Base-by-base conservation (phyloP, 2,888 invertebrate species). In the Calameuta filiformis region DNA sequence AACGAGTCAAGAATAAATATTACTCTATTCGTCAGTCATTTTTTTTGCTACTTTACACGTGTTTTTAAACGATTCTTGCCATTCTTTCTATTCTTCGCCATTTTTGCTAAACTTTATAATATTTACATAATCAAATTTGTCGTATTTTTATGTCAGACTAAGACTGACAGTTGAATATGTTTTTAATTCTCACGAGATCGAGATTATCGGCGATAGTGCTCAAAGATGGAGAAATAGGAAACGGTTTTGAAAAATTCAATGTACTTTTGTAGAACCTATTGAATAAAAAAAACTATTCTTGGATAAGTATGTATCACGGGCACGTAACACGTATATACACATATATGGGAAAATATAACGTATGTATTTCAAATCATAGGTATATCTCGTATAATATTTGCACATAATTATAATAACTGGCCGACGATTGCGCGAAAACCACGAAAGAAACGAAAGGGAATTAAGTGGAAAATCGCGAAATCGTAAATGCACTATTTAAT, bases 291-390 rank as follows among this genome's bases (percentile, higher is more conserved):
- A 56, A 56, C 9, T 56, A 56, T 56, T 56, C 56, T 56, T 56
- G 23, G 56, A 56, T 56, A 56, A 56, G 15, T 23, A 56, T 56
- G 56, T 9, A 23, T 56, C 56, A 9, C 23, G 56, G 56, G 23
- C 23, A 23, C 23, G 9, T 56, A 56, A 56, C 9, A 56, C 3
- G 56, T 56, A 40, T 23, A 56, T 23, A 56, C 56, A 9, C 23
- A 56, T 56, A 78, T 83, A 81, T 83, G 80, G 77, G 82, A 86
- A 86, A 85, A 85, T 86, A 85, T 85, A 83, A 81, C 79, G 37
- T 83, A 68, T 85, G 83, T 86, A 86, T 86, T 75, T 83, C 75
- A 80, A 79, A 56, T 75, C n/a, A 68, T 31, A 37, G 40, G 12
- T 40, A 56, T 77, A 56, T 76, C 81, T 80, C 75, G 56, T 56